Base-by-base conservation (phyloP, 2,113 vertebrate species). In the Tenebrosternarchus preto region DNA sequence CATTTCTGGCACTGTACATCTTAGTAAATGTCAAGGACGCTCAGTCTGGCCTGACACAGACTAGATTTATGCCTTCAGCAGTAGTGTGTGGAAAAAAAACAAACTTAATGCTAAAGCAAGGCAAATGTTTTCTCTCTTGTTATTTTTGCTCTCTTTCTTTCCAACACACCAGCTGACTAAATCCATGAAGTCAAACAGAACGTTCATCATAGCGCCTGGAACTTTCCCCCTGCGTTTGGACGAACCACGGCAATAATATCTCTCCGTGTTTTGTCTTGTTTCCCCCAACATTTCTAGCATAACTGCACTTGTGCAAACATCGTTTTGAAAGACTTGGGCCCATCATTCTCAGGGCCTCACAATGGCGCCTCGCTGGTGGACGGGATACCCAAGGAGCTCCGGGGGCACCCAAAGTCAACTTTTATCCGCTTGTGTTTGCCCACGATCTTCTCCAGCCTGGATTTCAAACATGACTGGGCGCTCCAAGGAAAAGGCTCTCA, bases 161-260 rank as follows among this genome's bases (percentile, higher is more conserved):
- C 70, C 72, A 70, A 63, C 31, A 57, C 66, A 72, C 80, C 80
- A 82, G 80, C 80, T 81, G 76, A 84, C 80, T 29, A 76, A 82
- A 82, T 84, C 83, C 76, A 79, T 79, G 64, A 82, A 81, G 80
- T 82, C 80, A 84, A 84, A 79, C 83, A 71, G 46, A 84, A 43
- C 61, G 77, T 82, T 79, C 61, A 61, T 84, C 71, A 79, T 72
- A 70, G 76, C 20, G 11, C 75, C n/a, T n/a, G 71, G 69, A 79
- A 61, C 43, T 61, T 71, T 36, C 57, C 71, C 19, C 56, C 70
- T 75, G 55, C 75, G 43, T 78, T 78, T 39, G 15, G 69, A 77
- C 68, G 78, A 77, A 56, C 77, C 50, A 22, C 19, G 3, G 39
- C 12, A 25, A 60, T 81, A 77, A 74, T 60, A 78, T 82, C 80